These are phyloP conservation scores for Anguilla marmorata DNA, from an alignment of 2,797 vertebrate genomes.

Conservation along the genomic window DNA sequence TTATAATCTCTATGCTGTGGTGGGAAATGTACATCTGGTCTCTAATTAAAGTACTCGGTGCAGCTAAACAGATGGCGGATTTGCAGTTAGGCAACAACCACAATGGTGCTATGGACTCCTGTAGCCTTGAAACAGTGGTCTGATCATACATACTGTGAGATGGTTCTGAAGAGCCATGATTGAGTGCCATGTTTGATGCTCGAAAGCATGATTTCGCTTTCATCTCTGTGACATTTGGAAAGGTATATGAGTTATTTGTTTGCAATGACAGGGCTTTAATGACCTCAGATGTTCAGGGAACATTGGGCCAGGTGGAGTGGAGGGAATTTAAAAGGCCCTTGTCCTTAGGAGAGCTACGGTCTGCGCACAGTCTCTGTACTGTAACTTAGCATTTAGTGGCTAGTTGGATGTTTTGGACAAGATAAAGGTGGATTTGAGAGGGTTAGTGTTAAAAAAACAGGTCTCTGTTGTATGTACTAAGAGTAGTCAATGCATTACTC, in stretches of 20 bases:
- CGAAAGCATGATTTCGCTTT: background rate
- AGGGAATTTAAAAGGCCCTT: background rate
- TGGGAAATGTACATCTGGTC: constrained; percentile 48
- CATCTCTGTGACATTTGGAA: background rate
- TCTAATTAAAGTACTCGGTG: constrained; percentile 47
- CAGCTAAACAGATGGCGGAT: constrained; percentile 31
- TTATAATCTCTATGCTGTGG: constrained; percentile 39
- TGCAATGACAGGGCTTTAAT: background rate
- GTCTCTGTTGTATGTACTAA: background rate
- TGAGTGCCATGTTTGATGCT: background rate
- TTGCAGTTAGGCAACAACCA: background rate
- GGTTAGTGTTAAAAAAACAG: background rate
- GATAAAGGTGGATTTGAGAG: background rate
- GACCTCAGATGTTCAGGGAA: background rate
- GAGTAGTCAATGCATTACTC: background rate
- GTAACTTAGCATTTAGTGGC: background rate
- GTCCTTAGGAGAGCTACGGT: background rate
- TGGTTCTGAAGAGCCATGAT: background rate
- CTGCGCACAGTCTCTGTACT: background rate
- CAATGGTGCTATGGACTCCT: background rate
- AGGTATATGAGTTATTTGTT: background rate
- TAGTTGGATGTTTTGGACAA: background rate
- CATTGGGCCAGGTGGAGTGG: background rate
- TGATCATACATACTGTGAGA: background rate
- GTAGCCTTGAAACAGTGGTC: background rate